Evolutionary conservation across 2,888 invertebrate species (phyloP).

Genomic region (Hirtodrosophila confusa): DNA sequence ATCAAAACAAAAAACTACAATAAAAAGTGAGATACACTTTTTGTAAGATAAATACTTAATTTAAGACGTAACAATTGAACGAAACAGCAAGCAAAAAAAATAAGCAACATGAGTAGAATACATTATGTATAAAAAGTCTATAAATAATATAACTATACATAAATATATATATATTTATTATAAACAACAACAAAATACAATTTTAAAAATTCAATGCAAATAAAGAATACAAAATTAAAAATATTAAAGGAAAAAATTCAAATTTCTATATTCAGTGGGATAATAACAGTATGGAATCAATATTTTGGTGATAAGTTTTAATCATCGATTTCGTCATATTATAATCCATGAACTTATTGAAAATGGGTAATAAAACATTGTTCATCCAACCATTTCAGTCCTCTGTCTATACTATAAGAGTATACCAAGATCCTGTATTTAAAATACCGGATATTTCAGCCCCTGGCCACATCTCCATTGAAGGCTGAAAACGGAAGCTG

Average conservation of each 20-base stretch:
- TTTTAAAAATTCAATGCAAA: slow-evolving; percentile 73
- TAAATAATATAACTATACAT: slow-evolving; percentile 53
- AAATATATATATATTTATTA: slow-evolving; percentile 71
- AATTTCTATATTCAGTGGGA: background rate
- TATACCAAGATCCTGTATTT: no score
- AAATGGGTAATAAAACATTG: no score
- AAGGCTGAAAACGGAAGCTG: no score
- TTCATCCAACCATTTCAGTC: no score
- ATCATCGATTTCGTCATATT: no score
- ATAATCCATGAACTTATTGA: no score
- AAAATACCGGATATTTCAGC: no score
- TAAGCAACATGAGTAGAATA: slow-evolving; percentile 63
- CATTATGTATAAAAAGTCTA: slow-evolving; percentile 66
- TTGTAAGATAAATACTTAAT: slow-evolving; percentile 63
- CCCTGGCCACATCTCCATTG: no score
- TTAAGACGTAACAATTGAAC: slow-evolving; percentile 59
- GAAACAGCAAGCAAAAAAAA: slow-evolving; percentile 60
- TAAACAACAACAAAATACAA: slow-evolving; percentile 73
- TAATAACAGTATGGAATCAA: no score
- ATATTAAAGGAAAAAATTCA: background rate
- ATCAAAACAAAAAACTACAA: slow-evolving; percentile 17
- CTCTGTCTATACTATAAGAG: no score
- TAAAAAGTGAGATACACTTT: slow-evolving; percentile 43
- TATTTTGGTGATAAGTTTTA: no score
- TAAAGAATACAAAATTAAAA: slow-evolving; percentile 53